A percentile compares a stretch with the other conserved stretches of the same genome.
Evolutionary conservation across 2,113 vertebrate species (phyloP).

Genomic region (Ammodytes dubius): DNA sequence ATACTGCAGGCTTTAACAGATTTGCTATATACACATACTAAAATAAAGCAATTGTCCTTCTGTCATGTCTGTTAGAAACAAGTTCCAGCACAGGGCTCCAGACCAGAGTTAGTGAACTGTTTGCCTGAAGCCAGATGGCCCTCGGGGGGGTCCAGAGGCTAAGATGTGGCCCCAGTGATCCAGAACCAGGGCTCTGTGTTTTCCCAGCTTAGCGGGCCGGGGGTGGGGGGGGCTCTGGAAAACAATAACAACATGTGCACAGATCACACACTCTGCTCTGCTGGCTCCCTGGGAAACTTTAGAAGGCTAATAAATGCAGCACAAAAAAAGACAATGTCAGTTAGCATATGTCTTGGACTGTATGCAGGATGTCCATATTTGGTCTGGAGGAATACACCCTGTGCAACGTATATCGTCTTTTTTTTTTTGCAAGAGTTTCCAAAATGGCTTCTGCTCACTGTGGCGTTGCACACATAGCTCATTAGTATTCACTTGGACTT

Average conservation of each 20-base stretch:
- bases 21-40: background rate
- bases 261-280: conserved; percentile 67
- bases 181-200: conserved; percentile 63
- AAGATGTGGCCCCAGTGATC: conserved; percentile 53
- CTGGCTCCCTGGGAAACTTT: conserved; percentile 71
- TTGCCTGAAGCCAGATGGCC: conserved; percentile 66
- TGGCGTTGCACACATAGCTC: conserved; percentile 18
- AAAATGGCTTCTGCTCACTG: conserved; percentile 31
- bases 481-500: conserved; percentile 41
- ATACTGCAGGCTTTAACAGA: background rate
- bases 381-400: background rate
- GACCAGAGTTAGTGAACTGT: conserved; percentile 32
- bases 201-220: conserved; percentile 77
- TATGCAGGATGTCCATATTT: conserved; percentile 36
- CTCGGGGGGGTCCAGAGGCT: conserved; percentile 53
- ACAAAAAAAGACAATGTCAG: conserved; percentile 58
- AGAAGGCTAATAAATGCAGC: conserved; percentile 13
- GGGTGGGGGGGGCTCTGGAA: conserved; percentile 43
- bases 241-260: conserved; percentile 78
- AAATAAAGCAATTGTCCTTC: background rate
- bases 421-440: background rate
- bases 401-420: background rate
- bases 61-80: conserved; percentile 2
- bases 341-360: conserved; percentile 38
- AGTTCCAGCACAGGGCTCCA: background rate